Evolutionary conservation across 2,113 vertebrate species (phyloP).

Genomic region (Petromus typicus): DNA sequence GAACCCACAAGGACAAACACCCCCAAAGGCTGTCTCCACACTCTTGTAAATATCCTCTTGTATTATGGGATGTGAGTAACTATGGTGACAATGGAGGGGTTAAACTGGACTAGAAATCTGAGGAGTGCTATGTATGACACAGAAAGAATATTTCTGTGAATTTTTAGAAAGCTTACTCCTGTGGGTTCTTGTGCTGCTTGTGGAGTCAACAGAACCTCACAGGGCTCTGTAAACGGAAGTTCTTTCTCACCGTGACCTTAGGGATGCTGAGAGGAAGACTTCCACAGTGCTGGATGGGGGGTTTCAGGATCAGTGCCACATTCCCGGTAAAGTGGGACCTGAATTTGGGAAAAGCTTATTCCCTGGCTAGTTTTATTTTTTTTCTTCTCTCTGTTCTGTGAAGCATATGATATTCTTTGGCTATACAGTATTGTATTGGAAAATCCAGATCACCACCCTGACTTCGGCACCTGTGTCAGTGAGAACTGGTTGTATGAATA

Average conservation of each 20-base stretch:
- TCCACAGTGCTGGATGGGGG: background rate
- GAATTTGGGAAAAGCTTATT: background rate
- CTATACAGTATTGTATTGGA: background rate
- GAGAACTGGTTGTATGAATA: background rate
- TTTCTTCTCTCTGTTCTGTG: background rate
- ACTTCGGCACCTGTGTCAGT: background rate
- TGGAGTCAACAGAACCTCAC: accelerated
- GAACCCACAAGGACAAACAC: background rate
- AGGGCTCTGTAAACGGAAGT: background rate
- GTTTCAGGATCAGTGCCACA: background rate
- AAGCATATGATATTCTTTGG: background rate
- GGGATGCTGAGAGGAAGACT: background rate
- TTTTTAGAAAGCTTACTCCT: background rate
- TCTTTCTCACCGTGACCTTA: background rate
- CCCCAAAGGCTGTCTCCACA: background rate
- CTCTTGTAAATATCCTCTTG: background rate
- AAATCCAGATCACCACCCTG: no score
- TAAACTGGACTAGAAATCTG: background rate
- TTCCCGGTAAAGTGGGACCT: background rate
- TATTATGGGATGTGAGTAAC: background rate
- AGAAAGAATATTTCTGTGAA: background rate
- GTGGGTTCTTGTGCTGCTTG: background rate
- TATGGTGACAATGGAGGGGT: background rate
- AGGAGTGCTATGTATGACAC: background rate
- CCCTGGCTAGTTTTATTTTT: background rate